Evolutionary conservation across 1,140 invertebrate genomes (phyloP), one percentile per base, ranked within the genome.

Genomic region (Drosophila eugracilis): DNA sequence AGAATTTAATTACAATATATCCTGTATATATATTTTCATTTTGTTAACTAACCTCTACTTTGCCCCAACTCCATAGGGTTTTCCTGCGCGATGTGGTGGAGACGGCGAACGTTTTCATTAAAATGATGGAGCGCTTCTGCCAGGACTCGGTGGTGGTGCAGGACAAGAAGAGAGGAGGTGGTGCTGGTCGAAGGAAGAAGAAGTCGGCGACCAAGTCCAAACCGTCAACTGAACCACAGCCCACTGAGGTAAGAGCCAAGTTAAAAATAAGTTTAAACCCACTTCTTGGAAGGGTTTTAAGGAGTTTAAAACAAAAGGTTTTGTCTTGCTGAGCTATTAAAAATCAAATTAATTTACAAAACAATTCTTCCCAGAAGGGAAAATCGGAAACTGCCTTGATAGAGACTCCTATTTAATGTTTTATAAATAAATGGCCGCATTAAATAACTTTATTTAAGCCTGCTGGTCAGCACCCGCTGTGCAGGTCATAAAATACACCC

Each of bases 21-120:
- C n/a, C n/a, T n/a, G n/a, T n/a, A n/a, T n/a, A n/a, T n/a, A n/a
- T 71, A 70, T 72, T 50, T 42, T 53, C 63, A 67, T 78, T 59
- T 90, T 37, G 63, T 88, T 78, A 78, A 72, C 70, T 83, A 63
- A 63, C 55, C 39, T 48, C 52, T 42, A 19, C 15, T n/a, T n/a
- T n/a, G n/a, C 17, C 39, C 21, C 59, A n/a, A 32, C 36, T 55
- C 65, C 45, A 91, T 91, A 97, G 96, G 78, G 92, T 94, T 1
- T 99, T 97, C 92, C 93, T 99, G 42, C 94, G 95, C 53, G 98
- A 99, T 92, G 92, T 99, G 10, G 92, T 98, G 10, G 96, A 98
- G 91, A 97, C 97, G 0, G 95, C 95, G 22, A 97, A 99, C 92
- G 93, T 98, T 62, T 99, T 98, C 91, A 90, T 99, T 42, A 98